Evolutionary conservation across 2,113 vertebrate genomes (phyloP), one percentile per base, ranked within the genome.

Genomic region (Lamprologus ornatipinnis): DNA sequence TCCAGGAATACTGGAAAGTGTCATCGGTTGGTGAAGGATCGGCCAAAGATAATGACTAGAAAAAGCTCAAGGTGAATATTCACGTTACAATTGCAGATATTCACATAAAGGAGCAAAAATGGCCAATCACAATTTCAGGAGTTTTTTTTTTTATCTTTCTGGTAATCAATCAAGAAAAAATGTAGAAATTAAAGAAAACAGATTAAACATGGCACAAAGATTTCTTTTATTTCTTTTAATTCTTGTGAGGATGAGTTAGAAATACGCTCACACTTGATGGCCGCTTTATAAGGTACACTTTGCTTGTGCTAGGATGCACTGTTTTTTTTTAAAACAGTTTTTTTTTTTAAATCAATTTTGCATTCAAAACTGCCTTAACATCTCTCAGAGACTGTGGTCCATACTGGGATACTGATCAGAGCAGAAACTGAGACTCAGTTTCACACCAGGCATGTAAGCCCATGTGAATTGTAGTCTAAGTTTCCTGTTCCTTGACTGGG

Each of bases 311-410:
- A 23, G 1, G 12, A 42, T 42, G 19, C 0, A 37, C 17, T 68
- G 1, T 0, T 37, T 37, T n/a, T n/a, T 15, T 58, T 23, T 54
- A 1, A 23, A 54, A 23, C 3, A 3, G 6, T 14, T 57, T 31
- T 60, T 31, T 60, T 58, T 68, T 68, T 1, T 0, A 0, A 9
- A 10, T 63, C 1, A 9, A 68, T 12, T 37, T 65, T 37, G 60
- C 33, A 5, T 21, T 42, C n/a, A 70, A 37, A 45, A 70, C 65
- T 45, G n/a, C 21, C 5, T 45, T 45, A 35, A 42, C 68, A 73
- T 45, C 9, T 42, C 21, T 45, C 8, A 6, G 37, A 45, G 37
- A 45, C 21, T 73, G 8, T 73, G 37, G 40, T 17, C 8, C 37
- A 73, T 26, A 73, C 12, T 17, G 68, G 40, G 1, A 73, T 9